Base-by-base conservation (phyloP, 2,888 invertebrate species). In the Enoplolaimus lenunculus region DNA sequence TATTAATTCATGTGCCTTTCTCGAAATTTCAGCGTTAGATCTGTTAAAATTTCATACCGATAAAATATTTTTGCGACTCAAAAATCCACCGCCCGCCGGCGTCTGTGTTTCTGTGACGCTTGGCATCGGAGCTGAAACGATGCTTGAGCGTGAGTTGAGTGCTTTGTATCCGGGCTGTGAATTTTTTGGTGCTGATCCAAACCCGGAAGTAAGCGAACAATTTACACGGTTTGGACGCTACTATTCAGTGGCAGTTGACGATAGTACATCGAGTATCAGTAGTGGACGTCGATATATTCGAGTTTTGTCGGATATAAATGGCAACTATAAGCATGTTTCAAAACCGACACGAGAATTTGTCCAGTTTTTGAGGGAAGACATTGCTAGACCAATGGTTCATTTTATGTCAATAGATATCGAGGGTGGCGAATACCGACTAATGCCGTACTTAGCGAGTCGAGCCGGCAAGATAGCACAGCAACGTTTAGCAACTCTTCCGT, bases 151-250 rank as follows among this genome's bases (percentile, higher is more conserved):
- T 45, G 28, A n/a, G 28, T 34, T 71, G 13, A 60, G 69, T 26
- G 34, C 31, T n/a, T 35, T 45, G 35, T 57, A 71, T 34, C 71
- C 71, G 28, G 57, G 35, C 57, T 31, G 34, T 34, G 31, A 26
- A 26, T 72, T 72, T 59, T 72, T 68, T 60, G 72, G 72, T n/a
- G 70, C 64, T 31, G 72, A 72, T 34, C 72, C 72, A 1, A 45
- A 7, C 7, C 45, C 45, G 21, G 45, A 45, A 45, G 45, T 45
- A 21, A 45, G 45, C 21, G 21, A 45, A 13, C 45, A 21, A 21
- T 45, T 13, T 21, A 21, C 45, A 45, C 21, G 21, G 7, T n/a
- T n/a, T n/a, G 45, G 45, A 21, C 45, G 7, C 21, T 45, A 45
- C 21, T 45, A 13, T 21, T 21, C 45, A 21, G 21, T 45, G 21